Percentiles rank a stretch among this genome's conserved stretches.
phyloP scores from a whole-genome alignment of 2,113 vertebrate species.

The Promerops cafer region DNA sequence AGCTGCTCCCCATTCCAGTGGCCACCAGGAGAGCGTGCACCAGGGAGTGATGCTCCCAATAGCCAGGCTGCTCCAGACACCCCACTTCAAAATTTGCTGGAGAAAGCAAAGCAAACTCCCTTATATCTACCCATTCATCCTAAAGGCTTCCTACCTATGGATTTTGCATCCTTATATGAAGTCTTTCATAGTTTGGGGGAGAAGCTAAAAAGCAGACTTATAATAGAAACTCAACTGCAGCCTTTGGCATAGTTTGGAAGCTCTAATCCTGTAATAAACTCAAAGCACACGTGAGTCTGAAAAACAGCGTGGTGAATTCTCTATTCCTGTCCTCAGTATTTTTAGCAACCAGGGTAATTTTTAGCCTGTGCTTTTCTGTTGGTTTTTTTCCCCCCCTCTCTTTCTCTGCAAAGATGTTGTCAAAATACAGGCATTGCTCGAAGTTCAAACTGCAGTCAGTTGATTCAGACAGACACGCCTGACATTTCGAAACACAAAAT shows the following conservation, averaged over 20 bases:
- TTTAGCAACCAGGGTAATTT: conserved; percentile 5
- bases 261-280: neutral
- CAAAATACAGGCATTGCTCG: neutral
- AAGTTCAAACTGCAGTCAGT: neutral
- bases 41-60: rapidly evolving
- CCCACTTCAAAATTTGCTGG: neutral
- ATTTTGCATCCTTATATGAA: neutral
- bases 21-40: neutral
- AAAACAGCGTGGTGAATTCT: neutral
- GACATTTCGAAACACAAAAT: conserved; percentile 13
- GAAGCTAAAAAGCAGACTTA: neutral
- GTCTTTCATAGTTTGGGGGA: neutral
- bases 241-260: neutral
- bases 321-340: conserved; percentile 20
- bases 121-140: neutral
- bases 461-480: neutral
- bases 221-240: neutral
- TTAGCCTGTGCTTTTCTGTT: neutral
- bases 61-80: neutral
- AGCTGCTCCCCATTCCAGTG: neutral
- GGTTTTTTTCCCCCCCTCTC: rapidly evolving
- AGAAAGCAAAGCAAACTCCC: neutral
- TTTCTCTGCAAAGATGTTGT: neutral
- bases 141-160: neutral
- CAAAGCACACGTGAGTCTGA: neutral